These are phyloP conservation scores for Syngnathus floridae DNA, from an alignment of 2,113 vertebrate species.

Conservation along the genomic window DNA sequence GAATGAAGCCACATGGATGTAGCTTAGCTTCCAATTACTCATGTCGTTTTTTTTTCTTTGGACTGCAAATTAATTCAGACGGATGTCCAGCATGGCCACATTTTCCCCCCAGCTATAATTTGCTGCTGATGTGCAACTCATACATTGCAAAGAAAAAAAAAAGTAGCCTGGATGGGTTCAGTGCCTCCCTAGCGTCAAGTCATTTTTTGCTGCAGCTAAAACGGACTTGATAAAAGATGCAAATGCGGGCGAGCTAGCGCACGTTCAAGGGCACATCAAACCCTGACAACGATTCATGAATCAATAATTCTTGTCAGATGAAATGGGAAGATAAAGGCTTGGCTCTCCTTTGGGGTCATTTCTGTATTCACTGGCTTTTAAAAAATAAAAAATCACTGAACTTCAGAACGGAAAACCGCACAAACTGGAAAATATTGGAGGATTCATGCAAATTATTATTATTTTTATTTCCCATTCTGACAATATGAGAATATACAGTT, in stretches of 20 bases:
- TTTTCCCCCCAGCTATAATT: slow-evolving; percentile 4
- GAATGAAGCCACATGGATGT: background rate
- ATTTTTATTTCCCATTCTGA: background rate
- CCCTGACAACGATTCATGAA: slow-evolving; percentile 55
- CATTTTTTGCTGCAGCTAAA: slow-evolving; percentile 22
- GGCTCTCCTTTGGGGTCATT: slow-evolving; percentile 52
- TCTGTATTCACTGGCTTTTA: slow-evolving; percentile 34
- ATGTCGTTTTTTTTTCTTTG: background rate
- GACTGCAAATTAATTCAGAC: background rate
- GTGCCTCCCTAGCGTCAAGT: slow-evolving; percentile 8
- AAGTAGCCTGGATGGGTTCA: slow-evolving; percentile 20
- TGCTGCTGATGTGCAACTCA: slow-evolving; percentile 27
- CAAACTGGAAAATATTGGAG: slow-evolving; percentile 13
- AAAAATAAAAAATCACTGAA: slow-evolving; percentile 31
- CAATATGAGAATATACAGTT: too few species aligned
- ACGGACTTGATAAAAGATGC: slow-evolving; percentile 46
- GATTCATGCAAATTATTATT: background rate
- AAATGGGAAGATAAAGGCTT: slow-evolving; percentile 36
- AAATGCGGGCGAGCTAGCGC: slow-evolving; percentile 13
- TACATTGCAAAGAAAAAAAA: slow-evolving; percentile 24
- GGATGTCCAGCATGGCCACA: background rate
- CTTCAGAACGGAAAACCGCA: slow-evolving; percentile 28
- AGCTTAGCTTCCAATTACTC: background rate
- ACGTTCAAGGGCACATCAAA: slow-evolving; percentile 56
- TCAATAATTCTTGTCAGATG: slow-evolving; percentile 60